These are phyloP conservation scores for Grapholita molesta DNA, from an alignment of 1,140 invertebrate genomes.

Conservation along the genomic window DNA sequence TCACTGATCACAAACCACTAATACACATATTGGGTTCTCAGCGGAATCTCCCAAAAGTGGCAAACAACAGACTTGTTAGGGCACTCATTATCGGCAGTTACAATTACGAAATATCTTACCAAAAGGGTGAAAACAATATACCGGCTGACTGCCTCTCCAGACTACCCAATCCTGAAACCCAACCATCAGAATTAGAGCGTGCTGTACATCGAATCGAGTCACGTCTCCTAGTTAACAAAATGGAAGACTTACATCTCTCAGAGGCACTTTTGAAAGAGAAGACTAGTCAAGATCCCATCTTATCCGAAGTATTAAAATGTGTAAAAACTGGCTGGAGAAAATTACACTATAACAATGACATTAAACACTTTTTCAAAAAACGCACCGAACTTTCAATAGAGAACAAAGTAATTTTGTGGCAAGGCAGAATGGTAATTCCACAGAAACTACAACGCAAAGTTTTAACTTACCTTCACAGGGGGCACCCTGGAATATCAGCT, in stretches of 20 bases:
- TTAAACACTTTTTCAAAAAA: neutral
- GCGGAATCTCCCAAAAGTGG: too few relatives aligned
- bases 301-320: neutral
- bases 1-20: too few relatives aligned
- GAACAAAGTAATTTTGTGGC: neutral
- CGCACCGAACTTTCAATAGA: neutral
- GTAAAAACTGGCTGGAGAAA: neutral
- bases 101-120: too few relatives aligned
- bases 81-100: too few relatives aligned
- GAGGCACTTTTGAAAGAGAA: neutral
- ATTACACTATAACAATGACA: neutral
- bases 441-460: slow-evolving; percentile 30
- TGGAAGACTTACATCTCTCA: neutral
- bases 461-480: slow-evolving; percentile 55
- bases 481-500: slow-evolving; percentile 64
- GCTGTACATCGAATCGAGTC: neutral
- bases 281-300: neutral
- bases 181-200: too few relatives aligned
- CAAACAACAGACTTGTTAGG: too few relatives aligned
- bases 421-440: slow-evolving; percentile 37
- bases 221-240: neutral
- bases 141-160: too few relatives aligned
- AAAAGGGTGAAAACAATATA: too few relatives aligned
- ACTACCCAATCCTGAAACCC: too few relatives aligned
- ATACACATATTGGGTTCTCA: too few relatives aligned